phyloP scores from a whole-genome alignment of 2,797 vertebrate species.

The Chaenodraco wilsoni region DNA sequence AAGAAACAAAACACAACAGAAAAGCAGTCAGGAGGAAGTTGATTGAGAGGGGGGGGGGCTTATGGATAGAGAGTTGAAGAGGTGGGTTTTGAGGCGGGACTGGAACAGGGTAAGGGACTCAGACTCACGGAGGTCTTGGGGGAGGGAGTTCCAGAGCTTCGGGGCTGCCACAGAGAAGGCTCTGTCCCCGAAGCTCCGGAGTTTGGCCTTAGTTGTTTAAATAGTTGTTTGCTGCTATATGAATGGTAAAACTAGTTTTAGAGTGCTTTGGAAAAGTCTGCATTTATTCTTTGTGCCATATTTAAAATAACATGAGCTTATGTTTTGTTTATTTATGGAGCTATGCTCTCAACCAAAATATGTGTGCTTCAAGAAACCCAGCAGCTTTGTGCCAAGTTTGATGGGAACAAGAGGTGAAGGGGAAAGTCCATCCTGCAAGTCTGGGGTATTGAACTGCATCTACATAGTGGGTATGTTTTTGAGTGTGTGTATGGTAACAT shows the following conservation, averaged over 20 bases:
- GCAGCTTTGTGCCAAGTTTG: slow-evolving; percentile 48
- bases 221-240: no score
- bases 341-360: slow-evolving; percentile 23
- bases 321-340: slow-evolving; percentile 57
- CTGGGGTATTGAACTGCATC: slow-evolving; percentile 25
- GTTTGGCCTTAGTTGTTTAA: no score
- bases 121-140: no score
- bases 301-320: slow-evolving; percentile 27
- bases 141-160: no score
- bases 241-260: neutral
- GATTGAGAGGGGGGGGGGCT: no score
- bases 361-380: slow-evolving; percentile 34
- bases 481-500: slow-evolving; percentile 21
- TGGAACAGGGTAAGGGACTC: no score
- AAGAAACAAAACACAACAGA: no score
- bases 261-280: slow-evolving; percentile 3
- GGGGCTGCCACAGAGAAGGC: no score
- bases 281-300: neutral
- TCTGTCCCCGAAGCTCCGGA: no score
- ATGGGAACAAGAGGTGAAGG: slow-evolving; percentile 59
- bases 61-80: no score
- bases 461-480: neutral
- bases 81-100: no score
- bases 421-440: slow-evolving; percentile 38
- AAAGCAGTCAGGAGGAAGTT: no score